phyloP scores from a whole-genome alignment of 1,140 invertebrate genomes.

The Diachasmimorpha longicaudata region DNA sequence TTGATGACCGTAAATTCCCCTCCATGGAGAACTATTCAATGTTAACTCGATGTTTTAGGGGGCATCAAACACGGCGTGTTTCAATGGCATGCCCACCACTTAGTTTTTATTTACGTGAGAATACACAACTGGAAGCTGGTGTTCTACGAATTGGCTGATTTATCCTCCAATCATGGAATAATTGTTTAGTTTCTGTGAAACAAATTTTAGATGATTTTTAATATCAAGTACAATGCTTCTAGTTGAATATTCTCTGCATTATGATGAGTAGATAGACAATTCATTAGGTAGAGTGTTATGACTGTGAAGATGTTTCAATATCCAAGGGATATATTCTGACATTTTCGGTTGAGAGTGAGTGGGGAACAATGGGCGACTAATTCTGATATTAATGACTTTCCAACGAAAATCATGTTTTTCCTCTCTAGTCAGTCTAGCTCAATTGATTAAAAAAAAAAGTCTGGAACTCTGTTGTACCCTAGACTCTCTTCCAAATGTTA shows the following conservation, averaged over 20 bases:
- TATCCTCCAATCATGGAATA: not conserved
- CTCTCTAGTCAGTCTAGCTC: too few species aligned
- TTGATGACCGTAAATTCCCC: not conserved
- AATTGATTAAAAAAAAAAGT: too few species aligned
- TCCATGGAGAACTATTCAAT: not conserved
- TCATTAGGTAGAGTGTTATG: not conserved
- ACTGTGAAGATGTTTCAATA: not conserved
- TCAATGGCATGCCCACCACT: slow-evolving; percentile 41
- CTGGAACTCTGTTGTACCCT: too few species aligned
- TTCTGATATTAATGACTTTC: not conserved
- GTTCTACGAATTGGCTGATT: not conserved
- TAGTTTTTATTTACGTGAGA: slow-evolving; percentile 14
- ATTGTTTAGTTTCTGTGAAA: not conserved
- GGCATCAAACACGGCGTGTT: slow-evolving; percentile 35
- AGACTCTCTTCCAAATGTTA: too few species aligned
- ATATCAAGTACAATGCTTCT: not conserved
- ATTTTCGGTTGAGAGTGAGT: not conserved
- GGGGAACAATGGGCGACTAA: too few species aligned
- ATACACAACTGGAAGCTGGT: slow-evolving; percentile 12
- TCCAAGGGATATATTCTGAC: not conserved
- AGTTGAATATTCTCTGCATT: not conserved
- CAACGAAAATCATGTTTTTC: not conserved
- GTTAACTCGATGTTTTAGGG: not conserved
- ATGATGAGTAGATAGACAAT: not conserved
- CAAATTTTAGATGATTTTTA: not conserved